phyloP scores from a whole-genome alignment of 2,888 invertebrate species.

The Drosophila demipolita region DNA sequence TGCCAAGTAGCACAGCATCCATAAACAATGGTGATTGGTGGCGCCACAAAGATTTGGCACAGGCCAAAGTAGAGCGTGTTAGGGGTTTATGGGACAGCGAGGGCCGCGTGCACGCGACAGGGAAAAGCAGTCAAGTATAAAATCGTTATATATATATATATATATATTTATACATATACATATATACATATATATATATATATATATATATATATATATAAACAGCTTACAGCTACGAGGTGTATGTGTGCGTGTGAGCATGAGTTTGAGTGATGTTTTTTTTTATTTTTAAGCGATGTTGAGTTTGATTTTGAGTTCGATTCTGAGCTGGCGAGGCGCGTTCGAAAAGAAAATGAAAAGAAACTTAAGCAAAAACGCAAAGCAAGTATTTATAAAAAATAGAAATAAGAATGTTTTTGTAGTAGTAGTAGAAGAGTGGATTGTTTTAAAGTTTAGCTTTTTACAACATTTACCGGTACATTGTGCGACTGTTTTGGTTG shows the following conservation, averaged over 20 bases:
- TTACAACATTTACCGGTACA: conserved; percentile 74
- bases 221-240: conserved; percentile 45
- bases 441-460: not conserved
- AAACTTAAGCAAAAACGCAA: conserved; percentile 9
- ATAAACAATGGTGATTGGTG: conserved; percentile 35
- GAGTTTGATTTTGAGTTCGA: conserved; percentile 4
- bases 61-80: conserved; percentile 3
- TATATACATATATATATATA: conserved; percentile 11
- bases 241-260: conserved; percentile 1
- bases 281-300: conserved; percentile 1
- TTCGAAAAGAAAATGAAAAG: not conserved
- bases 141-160: conserved; percentile 28
- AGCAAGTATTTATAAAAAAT: not conserved
- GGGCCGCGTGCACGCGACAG: conserved; percentile 35
- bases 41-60: conserved; percentile 40
- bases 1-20: conserved; percentile 14
- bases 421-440: conserved; percentile 19
- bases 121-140: conserved; percentile 56
- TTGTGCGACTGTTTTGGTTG: conserved; percentile 77
- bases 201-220: conserved; percentile 13
- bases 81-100: conserved; percentile 26
- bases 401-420: conserved; percentile 1
- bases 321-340: conserved; percentile 11
- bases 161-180: not conserved
- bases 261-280: conserved; percentile 8